phyloP scores from a whole-genome alignment of 2,797 vertebrate species.

The Tolypeutes matacus region DNA sequence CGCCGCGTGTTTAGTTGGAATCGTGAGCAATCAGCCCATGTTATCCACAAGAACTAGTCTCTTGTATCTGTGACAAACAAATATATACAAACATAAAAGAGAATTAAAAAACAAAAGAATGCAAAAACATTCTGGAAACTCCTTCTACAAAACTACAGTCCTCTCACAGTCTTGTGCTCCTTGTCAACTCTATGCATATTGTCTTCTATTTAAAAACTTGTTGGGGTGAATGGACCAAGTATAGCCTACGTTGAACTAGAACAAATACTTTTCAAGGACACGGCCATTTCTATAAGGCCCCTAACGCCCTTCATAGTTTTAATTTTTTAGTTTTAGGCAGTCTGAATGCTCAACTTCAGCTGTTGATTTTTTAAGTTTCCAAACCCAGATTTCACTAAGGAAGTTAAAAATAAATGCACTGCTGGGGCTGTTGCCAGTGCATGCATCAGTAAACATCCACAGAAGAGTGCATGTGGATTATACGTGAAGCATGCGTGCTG shows the following conservation, averaged over 20 bases:
- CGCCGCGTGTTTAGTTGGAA: background rate
- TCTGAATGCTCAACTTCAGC: conserved; percentile 66
- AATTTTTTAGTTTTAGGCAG: conserved; percentile 50
- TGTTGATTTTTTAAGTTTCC: conserved; percentile 53
- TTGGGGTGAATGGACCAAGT: background rate
- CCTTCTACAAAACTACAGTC: background rate
- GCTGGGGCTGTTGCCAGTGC: conserved; percentile 29
- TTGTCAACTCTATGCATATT: background rate
- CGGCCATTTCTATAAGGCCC: background rate
- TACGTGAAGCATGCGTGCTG: background rate
- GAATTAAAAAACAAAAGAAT: background rate
- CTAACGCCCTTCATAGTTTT: background rate
- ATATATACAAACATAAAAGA: conserved; percentile 51
- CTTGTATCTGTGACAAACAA: conserved; percentile 58
- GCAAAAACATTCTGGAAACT: conserved; percentile 41
- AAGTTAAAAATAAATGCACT: conserved; percentile 69
- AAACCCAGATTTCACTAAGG: conserved; percentile 49
- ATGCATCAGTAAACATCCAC: conserved; percentile 42
- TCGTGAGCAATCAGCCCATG: conserved; percentile 39
- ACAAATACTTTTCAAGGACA: background rate
- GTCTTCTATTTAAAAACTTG: background rate
- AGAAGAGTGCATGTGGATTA: background rate
- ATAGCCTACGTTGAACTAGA: background rate
- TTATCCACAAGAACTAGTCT: conserved; percentile 53
- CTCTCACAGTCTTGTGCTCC: background rate